Base-by-base conservation (phyloP, 1,140 invertebrate species). In the Caerostris extrusa region DNA sequence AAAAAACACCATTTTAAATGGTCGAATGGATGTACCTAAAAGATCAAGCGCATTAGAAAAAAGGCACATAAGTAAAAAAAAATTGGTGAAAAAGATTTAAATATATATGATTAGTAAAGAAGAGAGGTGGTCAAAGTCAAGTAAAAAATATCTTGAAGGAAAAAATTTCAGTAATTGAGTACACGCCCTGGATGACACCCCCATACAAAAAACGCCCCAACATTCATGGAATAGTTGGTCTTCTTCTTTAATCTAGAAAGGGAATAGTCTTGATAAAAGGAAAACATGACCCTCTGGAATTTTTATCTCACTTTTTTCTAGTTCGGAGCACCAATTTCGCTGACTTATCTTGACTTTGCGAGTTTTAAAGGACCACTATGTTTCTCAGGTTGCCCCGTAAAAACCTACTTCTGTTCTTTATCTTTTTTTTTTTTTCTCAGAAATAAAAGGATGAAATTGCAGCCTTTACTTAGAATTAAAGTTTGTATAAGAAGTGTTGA, bases 331-430 rank as follows among this genome's bases (percentile, higher is more conserved):
- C 71, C 69, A 34, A 91, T 91, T 91, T 81, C 12, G 69, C 89
- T 91, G 89, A 91, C 89, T 67, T 91, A 91, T 91, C 89, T 91
- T 61, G 89, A 91, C 89, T 91, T 82, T 82, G 89, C 69, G 89
- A 91, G 69, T 91, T 91, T 34, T 91, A 91, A 91, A 91, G 69
- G 89, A 71, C n/a, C 50, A 34, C 56, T 81, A 91, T 60, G 89
- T 81, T 82, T 91, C 89, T 91, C 53, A 57, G 56, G 89, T 82
- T 91, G 89, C 71, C 8, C 57, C 57, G 57, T 91, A 81, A 91
- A 91, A 58, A 53, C 56, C 12, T 10, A 34, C 34, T 34, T 14
- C 86, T 87, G 58, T 87, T 10, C 85, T 88, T 88, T 4, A 19
- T 19, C 14, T 81, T 50, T 81, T 53, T 6, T 56, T 60, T 34